Evolutionary conservation across 2,888 invertebrate species (phyloP), one percentile per base, ranked within the genome.

Genomic region (Bimastos eiseni): DNA sequence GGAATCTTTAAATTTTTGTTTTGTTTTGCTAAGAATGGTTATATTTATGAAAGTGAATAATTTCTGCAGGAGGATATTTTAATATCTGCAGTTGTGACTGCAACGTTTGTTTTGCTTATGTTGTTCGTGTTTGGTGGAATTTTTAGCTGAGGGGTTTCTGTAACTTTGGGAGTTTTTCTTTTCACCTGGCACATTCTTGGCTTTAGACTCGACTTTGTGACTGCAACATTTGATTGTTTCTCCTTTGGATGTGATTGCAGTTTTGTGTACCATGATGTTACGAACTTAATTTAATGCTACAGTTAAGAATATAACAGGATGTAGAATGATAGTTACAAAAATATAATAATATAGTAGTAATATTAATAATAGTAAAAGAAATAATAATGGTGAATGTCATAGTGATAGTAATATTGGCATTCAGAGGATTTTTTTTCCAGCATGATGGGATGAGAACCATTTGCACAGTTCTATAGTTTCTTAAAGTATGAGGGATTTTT

Each of bases 191-290:
- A 36, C 86, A 34, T 24, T 86, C 37, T 34, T 86, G 17, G 34
- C 36, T 84, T 84, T 84, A 84, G 55, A 30, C 30, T 55, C 30
- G 24, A 11, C 30, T 36, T 86, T 86, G 86, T 86, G 86, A 86
- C 86, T 86, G 86, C 86, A 86, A 33, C 86, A 86, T 86, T 86
- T 86, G 86, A 24, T 86, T 70, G 30, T 30, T 70, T 70, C n/a
- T n/a, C 70, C n/a, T n/a, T 70, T 70, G 11, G n/a, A 70, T n/a
- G 30, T 70, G 70, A 70, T n/a, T n/a, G 13, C 30, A n/a, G 70
- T 70, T 30, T 30, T 70, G 30, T 70, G 70, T 70, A n/a, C 70
- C 0, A 70, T 30, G 70, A 70, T 70, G n/a, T 17, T 70, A 17
- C 11, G n/a, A 70, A n/a, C 17, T n/a, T 70, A n/a, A n/a, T 70